Base-by-base conservation (phyloP, 2,797 vertebrate species). In the Crypturellus tataupa region DNA sequence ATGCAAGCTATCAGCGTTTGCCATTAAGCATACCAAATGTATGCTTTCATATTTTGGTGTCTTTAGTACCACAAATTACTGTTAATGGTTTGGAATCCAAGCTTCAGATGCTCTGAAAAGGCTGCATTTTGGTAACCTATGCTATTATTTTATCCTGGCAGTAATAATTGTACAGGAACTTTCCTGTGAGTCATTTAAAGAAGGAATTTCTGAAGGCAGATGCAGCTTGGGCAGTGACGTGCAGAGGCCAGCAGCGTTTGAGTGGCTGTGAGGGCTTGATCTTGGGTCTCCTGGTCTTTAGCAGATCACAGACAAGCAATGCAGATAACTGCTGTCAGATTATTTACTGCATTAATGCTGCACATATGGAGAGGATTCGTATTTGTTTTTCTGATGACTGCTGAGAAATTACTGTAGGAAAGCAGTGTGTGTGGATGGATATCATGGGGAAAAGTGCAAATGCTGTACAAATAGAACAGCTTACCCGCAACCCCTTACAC, bases 191-290 rank as follows among this genome's bases (percentile, higher is more conserved):
- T 67, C 4, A 3, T 10, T 49, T 27, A 18, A 14, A 39, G 42
- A 24, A 80, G 4, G 13, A 5, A 24, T 35, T 62, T 87, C 82
- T 73, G 69, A 68, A 70, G 2, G 23, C 20, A 23, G 53, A 7
- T 46, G 62, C 13, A 46, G 25, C 60, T 67, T 11, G 42, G 42
- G 67, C 35, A 33, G 27, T 29, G 37, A 3, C 0, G 0, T 17
- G 25, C 53, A 67, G 68, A 62, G 35, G 58, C 24, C 51, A 73
- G 7, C 2, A 10, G 21, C 21, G 10, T 53, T 60, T 37, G 21
- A 71, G 25, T 49, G 12, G 4, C 27, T 63, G 3, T 69, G 39
- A 69, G 20, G 27, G 31, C 29, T 62, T 64, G 31, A 46, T 69
- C 27, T 47, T 67, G 42, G 42, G 23, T 29, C 37, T 91, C 64